A percentile compares a stretch with the other conserved stretches of the same genome.
phyloP scores from a whole-genome alignment of 2,888 invertebrate genomes.

The Oscheius sp. region DNA sequence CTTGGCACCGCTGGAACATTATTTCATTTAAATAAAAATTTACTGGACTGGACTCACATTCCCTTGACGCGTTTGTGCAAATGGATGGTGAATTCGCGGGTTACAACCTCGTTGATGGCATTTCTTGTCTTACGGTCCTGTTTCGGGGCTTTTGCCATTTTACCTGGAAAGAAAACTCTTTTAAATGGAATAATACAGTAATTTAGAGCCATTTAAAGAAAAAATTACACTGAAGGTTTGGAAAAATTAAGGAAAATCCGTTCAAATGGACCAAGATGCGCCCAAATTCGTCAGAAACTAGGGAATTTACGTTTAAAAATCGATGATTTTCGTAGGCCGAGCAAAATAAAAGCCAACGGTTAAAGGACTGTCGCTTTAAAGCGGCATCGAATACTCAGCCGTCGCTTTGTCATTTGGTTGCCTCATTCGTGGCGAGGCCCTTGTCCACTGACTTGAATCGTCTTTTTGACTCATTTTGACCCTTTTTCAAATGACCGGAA shows the following conservation, averaged over 20 bases:
- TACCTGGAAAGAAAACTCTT: slow-evolving; percentile 41
- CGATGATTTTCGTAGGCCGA: background rate
- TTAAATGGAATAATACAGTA: background rate
- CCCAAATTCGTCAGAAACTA: background rate
- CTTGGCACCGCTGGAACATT: slow-evolving; percentile 84
- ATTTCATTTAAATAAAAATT: slow-evolving; percentile 36
- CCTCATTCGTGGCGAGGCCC: too few relatives aligned
- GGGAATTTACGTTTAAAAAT: background rate
- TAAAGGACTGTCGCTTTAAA: background rate
- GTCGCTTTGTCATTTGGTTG: background rate
- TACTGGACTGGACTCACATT: slow-evolving; percentile 77
- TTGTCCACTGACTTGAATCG: too few relatives aligned
- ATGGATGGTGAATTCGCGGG: slow-evolving; percentile 97
- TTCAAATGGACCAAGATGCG: too few relatives aligned
- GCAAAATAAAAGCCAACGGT: background rate
- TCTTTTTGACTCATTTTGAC: background rate
- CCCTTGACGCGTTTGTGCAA: slow-evolving; percentile 97
- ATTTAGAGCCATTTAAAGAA: background rate
- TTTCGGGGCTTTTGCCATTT: slow-evolving; percentile 62
- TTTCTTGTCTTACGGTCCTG: slow-evolving; percentile 87
- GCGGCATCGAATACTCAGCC: background rate
- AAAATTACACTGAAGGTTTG: background rate
- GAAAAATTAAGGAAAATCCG: too few relatives aligned
- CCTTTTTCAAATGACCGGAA: background rate
- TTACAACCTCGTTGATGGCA: slow-evolving; percentile 97